These are phyloP conservation scores for Athene cunicularia DNA, from an alignment of 2,113 vertebrate genomes.

Conservation along the genomic window DNA sequence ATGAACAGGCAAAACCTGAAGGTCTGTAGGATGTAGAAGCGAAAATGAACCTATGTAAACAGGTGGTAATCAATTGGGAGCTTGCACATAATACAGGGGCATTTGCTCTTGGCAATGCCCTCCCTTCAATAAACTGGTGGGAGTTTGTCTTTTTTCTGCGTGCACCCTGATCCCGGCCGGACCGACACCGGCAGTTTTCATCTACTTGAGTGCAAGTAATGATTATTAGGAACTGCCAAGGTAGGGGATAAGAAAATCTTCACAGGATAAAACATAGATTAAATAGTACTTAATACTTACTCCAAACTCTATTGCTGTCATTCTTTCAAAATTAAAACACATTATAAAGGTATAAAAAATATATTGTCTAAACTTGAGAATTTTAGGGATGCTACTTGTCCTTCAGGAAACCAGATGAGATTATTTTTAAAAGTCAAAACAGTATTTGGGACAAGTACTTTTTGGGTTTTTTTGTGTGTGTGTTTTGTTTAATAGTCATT, in stretches of 20 bases:
- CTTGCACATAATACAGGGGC: too few species aligned
- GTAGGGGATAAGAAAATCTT: not conserved
- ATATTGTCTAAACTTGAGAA: not conserved
- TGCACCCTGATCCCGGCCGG: too few species aligned
- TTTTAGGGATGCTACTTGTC: not conserved
- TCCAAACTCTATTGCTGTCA: not conserved
- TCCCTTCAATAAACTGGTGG: too few species aligned
- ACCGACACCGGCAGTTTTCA: not conserved
- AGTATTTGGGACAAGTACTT: not conserved
- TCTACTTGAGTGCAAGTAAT: not conserved
- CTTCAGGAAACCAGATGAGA: not conserved
- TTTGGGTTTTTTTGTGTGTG: not conserved
- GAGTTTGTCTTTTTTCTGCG: too few species aligned
- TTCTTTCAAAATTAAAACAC: not conserved
- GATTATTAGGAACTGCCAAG: too few species aligned
- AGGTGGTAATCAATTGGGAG: too few species aligned
- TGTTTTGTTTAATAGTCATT: not conserved
- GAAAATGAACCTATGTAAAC: too few species aligned
- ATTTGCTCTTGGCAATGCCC: too few species aligned
- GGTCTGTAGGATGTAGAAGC: too few species aligned
- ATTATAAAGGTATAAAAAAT: not conserved
- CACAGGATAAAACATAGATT: not conserved
- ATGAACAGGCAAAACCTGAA: too few species aligned
- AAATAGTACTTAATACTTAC: not conserved
- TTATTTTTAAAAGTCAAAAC: not conserved